A percentile compares a stretch with the other conserved stretches of the same genome.
Conservation (phyloP, 2,113 vertebrate species). For the Pica pica region DNA sequence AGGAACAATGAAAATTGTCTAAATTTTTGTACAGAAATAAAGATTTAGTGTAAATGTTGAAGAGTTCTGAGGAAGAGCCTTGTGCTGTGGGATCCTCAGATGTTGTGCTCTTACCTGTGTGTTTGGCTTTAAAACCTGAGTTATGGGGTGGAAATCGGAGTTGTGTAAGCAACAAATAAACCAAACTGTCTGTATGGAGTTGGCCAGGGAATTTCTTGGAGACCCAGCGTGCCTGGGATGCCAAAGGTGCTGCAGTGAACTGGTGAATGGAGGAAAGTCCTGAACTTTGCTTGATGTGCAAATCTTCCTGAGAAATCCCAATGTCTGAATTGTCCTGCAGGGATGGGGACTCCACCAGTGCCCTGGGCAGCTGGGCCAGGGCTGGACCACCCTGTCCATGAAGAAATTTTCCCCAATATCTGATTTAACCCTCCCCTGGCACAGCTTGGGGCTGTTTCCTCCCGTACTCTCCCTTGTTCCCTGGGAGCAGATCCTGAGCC, state of each 20-base stretch:
- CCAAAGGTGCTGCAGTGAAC: background rate
- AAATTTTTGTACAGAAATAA: background rate
- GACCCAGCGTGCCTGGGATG: background rate
- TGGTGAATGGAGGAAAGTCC: background rate
- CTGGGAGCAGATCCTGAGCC: background rate
- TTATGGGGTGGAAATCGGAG: background rate
- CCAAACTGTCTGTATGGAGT: background rate
- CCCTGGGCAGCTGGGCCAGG: background rate
- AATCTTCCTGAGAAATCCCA: background rate
- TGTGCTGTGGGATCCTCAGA: background rate
- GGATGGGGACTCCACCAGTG: background rate
- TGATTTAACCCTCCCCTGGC: background rate
- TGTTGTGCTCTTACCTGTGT: background rate
- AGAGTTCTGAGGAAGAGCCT: background rate
- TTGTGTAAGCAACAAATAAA: background rate
- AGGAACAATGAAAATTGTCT: background rate
- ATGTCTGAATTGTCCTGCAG: background rate
- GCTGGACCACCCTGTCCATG: background rate
- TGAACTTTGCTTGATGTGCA: background rate
- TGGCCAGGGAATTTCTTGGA: background rate
- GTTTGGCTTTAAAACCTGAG: background rate
- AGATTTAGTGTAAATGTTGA: background rate
- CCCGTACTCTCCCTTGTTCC: background rate
- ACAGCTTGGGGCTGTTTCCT: background rate
- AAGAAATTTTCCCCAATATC: background rate